Percentiles rank a stretch among this genome's conserved stretches.
Conservation (phyloP, 2,888 invertebrate genomes). For the Ornithoptera alexandrae region DNA sequence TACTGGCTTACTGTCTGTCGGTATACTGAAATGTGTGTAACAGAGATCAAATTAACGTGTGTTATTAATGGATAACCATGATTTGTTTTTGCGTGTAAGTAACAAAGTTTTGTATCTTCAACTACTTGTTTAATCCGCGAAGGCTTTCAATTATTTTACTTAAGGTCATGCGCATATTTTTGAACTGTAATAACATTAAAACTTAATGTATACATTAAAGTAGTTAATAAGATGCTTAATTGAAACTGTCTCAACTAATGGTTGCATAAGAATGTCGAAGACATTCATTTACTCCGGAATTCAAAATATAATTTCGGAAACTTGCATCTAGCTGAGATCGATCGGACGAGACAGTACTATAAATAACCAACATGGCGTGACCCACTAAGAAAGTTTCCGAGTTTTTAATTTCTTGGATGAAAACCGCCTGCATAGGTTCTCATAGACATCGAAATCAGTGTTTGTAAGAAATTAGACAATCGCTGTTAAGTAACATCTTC, state of each 20-base stretch:
- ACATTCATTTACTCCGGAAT: slow-evolving; percentile 32
- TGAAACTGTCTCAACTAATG: slow-evolving; percentile 1
- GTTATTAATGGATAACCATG: slow-evolving; percentile 43
- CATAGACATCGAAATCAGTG: background rate
- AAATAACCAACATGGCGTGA: slow-evolving; percentile 48
- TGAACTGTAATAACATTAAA: background rate
- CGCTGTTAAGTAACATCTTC: slow-evolving; percentile 8
- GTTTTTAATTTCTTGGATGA: slow-evolving; percentile 36
- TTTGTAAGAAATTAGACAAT: slow-evolving; percentile 22
- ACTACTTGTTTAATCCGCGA: slow-evolving; percentile 11
- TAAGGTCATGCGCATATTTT: slow-evolving; percentile 10
- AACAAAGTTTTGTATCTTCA: slow-evolving; percentile 12
- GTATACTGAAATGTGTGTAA: slow-evolving; percentile 30
- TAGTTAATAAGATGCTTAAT: background rate
- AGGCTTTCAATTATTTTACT: slow-evolving; percentile 9
- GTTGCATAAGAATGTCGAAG: slow-evolving; percentile 11
- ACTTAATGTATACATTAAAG: background rate
- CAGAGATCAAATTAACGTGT: slow-evolving; percentile 25
- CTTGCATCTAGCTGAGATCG: slow-evolving; percentile 54
- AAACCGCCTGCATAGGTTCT: slow-evolving; percentile 28
- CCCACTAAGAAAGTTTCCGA: slow-evolving; percentile 44
- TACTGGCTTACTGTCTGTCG: slow-evolving; percentile 2
- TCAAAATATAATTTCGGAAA: slow-evolving; percentile 43
- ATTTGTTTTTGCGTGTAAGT: slow-evolving; percentile 41
- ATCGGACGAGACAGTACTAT: slow-evolving; percentile 45